Percentiles rank a stretch among this genome's conserved stretches.
These are phyloP conservation scores for Gadopsis bispinosus DNA, from an alignment of 2,797 vertebrate genomes.

Conservation along the genomic window DNA sequence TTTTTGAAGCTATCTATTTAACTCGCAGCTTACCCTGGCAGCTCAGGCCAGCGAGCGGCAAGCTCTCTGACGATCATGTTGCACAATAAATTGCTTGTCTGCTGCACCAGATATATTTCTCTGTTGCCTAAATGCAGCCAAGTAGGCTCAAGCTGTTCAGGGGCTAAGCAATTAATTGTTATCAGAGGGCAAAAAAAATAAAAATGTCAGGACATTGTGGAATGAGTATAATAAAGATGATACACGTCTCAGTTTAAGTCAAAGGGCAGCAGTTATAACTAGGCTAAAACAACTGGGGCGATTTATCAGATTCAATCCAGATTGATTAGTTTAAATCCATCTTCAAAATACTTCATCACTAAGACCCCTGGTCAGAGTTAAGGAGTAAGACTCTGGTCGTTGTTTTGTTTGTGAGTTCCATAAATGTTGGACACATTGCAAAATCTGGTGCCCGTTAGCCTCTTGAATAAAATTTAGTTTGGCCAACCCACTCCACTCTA, in stretches of 20 bases:
- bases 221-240: conserved; percentile 5
- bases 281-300: too few species aligned
- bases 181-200: conserved; percentile 12
- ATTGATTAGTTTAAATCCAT: background rate
- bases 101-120: conserved; percentile 14
- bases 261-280: background rate
- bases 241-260: background rate
- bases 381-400: background rate
- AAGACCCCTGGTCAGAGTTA: background rate
- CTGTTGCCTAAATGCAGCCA: conserved; percentile 2
- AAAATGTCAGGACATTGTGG: conserved; percentile 16
- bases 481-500: conserved; percentile 7
- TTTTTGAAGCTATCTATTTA: conserved; percentile 36
- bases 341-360: conserved; percentile 2
- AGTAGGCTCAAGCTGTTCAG: conserved; percentile 16
- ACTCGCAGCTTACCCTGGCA: conserved; percentile 19
- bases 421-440: conserved; percentile 14
- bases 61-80: background rate
- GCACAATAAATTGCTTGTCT: conserved; percentile 19
- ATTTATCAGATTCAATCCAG: background rate
- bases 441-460: conserved; percentile 18
- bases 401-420: conserved; percentile 1
- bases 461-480: conserved; percentile 39
- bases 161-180: conserved; percentile 7
- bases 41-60: background rate